phyloP scores from a whole-genome alignment of 2,888 invertebrate species.

The Amiota minor region DNA sequence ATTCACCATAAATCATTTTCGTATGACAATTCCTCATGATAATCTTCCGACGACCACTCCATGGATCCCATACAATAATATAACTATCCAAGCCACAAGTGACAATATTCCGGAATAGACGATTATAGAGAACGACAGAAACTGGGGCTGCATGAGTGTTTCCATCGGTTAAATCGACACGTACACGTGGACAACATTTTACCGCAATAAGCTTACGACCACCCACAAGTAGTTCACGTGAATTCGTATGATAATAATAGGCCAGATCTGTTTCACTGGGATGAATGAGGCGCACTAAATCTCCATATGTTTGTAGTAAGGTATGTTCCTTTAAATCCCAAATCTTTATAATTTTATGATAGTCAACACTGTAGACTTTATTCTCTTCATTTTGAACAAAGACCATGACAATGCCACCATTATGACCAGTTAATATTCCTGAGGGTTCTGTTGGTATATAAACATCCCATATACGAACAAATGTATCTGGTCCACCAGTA shows the following conservation, averaged over 20 bases:
- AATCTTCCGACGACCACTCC: conserved; percentile 79
- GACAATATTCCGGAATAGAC: conserved; percentile 82
- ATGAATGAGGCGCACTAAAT: conserved; percentile 78
- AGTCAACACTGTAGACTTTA: conserved; percentile 81
- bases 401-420: conserved; percentile 79
- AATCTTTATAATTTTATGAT: conserved; percentile 82
- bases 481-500: conserved; percentile 85
- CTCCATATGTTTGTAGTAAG: conserved; percentile 81
- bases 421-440: conserved; percentile 80
- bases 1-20: conserved; percentile 79
- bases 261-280: conserved; percentile 78
- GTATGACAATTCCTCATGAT: conserved; percentile 83
- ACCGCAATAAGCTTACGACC: conserved; percentile 79
- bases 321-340: conserved; percentile 82
- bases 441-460: conserved; percentile 82
- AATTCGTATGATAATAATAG: conserved; percentile 79
- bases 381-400: conserved; percentile 80
- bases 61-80: conserved; percentile 88
- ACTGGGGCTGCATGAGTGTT: conserved; percentile 82
- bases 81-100: conserved; percentile 86
- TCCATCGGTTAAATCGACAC: conserved; percentile 82
- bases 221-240: conserved; percentile 80
- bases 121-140: conserved; percentile 84
- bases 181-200: conserved; percentile 79
- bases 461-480: conserved; percentile 86